phyloP scores from a whole-genome alignment of 2,888 invertebrate species.

The Prosopocoilus inquinatus region DNA sequence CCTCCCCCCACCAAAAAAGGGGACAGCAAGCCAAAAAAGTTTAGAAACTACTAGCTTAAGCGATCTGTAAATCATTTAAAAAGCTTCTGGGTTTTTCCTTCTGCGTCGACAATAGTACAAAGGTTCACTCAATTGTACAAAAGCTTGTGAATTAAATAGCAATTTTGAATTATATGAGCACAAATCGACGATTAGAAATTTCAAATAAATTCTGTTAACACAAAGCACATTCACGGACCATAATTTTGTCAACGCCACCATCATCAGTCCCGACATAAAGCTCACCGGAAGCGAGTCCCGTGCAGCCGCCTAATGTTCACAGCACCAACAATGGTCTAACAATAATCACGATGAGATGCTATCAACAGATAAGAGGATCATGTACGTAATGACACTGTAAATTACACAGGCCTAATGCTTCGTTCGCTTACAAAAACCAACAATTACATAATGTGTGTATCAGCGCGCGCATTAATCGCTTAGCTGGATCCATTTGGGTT shows the following conservation, averaged over 20 bases:
- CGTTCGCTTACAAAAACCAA: conserved; percentile 38
- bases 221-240: background rate
- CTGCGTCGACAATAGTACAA: no score
- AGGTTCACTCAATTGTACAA: no score
- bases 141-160: no score
- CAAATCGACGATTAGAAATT: background rate
- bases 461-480: conserved; percentile 24
- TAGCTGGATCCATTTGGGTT: conserved; percentile 20
- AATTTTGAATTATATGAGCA: no score
- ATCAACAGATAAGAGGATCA: conserved; percentile 44
- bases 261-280: background rate
- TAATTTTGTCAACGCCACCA: background rate
- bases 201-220: background rate
- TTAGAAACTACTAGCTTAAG: no score
- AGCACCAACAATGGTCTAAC: conserved; percentile 37
- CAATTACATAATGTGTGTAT: conserved; percentile 34
- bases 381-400: conserved; percentile 45
- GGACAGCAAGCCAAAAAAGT: no score
- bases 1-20: no score
- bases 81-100: no score
- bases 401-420: conserved; percentile 32
- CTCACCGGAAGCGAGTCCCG: conserved; percentile 6
- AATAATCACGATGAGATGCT: conserved; percentile 42
- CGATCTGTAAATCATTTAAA: no score
- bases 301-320: conserved; percentile 35